Conservation (phyloP, 2,113 vertebrate species). For the Dolichotis patagonum region DNA sequence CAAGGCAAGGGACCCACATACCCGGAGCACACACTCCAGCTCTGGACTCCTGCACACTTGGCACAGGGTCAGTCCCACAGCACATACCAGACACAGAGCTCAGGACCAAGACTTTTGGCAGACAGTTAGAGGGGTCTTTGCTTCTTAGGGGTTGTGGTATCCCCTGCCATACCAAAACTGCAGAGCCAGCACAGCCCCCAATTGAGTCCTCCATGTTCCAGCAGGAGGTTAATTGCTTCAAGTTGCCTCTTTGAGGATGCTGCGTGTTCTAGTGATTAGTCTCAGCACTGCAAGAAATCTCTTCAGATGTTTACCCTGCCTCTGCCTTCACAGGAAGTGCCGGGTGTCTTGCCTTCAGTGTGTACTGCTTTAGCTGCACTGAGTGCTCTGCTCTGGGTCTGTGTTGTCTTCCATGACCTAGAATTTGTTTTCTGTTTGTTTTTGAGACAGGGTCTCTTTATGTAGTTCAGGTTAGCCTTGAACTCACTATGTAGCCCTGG, state of each 20-base stretch:
- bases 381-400: background rate
- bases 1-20: background rate
- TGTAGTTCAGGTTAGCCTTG: background rate
- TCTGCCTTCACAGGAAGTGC: background rate
- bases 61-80: background rate
- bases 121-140: background rate
- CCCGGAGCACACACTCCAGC: background rate
- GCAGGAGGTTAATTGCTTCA: background rate
- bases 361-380: background rate
- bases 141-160: background rate
- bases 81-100: background rate
- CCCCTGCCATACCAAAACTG: background rate
- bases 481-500: no score
- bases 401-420: background rate
- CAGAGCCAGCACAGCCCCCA: background rate
- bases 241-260: background rate
- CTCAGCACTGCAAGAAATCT: background rate
- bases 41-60: background rate
- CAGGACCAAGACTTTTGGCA: background rate
- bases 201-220: background rate
- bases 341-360: background rate
- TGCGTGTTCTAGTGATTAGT: background rate
- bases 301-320: background rate
- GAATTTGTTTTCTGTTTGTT: background rate
- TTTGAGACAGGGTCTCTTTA: background rate